Evolutionary conservation across 2,797 vertebrate genomes (phyloP).

Genomic region (Bryconaethiops microstoma): DNA sequence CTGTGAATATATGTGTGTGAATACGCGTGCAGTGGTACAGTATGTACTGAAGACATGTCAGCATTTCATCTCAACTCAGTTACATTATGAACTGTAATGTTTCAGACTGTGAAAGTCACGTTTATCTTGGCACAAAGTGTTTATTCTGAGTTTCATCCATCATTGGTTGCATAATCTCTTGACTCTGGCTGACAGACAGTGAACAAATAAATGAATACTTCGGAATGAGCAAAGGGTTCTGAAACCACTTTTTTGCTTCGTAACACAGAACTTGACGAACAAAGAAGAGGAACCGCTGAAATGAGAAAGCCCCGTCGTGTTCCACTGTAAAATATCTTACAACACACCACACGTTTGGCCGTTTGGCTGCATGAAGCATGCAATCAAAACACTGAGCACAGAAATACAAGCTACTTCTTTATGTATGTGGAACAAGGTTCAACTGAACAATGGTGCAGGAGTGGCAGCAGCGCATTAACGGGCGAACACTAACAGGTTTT

Average conservation of each 20-base stretch:
- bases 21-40: neutral
- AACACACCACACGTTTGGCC: neutral
- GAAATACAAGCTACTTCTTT: neutral
- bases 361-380: neutral
- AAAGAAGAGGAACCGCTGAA: conserved; percentile 13
- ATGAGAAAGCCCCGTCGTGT: neutral
- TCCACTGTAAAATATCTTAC: neutral
- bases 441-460: neutral
- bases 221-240: conserved; percentile 18
- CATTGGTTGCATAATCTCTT: neutral
- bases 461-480: neutral
- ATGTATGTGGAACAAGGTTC: neutral
- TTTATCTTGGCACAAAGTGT: neutral
- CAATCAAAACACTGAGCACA: neutral
- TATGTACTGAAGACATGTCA: neutral
- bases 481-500: neutral
- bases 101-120: neutral
- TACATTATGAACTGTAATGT: neutral
- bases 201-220: neutral
- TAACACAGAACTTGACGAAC: neutral
- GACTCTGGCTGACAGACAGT: too few species aligned
- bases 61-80: neutral
- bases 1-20: too few species aligned
- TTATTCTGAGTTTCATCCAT: neutral
- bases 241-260: conserved; percentile 4